Evolutionary conservation across 2,113 vertebrate species (phyloP), one percentile per base, ranked within the genome.

Genomic region (Cynopterus brachyotis): DNA sequence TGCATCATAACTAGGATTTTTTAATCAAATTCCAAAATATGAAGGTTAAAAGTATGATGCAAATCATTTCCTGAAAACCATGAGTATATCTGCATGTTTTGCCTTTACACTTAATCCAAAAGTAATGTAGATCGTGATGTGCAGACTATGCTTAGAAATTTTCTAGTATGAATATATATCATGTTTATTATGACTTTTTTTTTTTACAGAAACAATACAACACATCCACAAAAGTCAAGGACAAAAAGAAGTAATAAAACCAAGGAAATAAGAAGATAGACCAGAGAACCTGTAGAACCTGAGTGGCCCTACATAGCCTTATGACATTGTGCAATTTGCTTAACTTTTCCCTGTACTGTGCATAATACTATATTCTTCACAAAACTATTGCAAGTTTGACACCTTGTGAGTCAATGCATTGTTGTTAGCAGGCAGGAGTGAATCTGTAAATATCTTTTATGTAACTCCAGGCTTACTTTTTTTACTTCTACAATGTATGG

Each of bases 71-170:
- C 75, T 91, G 90, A 97, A 96, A 97, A 96, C 73, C 7, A 2
- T 94, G 79, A 91, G 84, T 96, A 89, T 83, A 98, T 98, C 97
- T 98, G 95, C 96, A 98, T 97, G 89, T 97, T 98, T 97, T 72
- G 96, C 37, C 30, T 96, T 97, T 81, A 96, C 55, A 97, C 85
- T 97, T 92, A 98, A 97, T 96, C 88, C 66, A 88, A 89, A 97
- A 98, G 79, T 89, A 55, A 60, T 96, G 95, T 20, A 96, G 93
- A 96, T 75, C 83, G 82, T 97, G 94, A 98, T 97, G 28, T 95
- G 92, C 93, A 90, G 80, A 16, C 95, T 67, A 5, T 96, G 98
- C 96, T 97, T 98, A 96, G 91, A 96, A 97, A 97, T 84, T 72
- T 98, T 96, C 96, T 83, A 92, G 40, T 94, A 91, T 91, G 78